Base-by-base conservation (phyloP, 2,113 vertebrate species). In the Siphamia tubifer region DNA sequence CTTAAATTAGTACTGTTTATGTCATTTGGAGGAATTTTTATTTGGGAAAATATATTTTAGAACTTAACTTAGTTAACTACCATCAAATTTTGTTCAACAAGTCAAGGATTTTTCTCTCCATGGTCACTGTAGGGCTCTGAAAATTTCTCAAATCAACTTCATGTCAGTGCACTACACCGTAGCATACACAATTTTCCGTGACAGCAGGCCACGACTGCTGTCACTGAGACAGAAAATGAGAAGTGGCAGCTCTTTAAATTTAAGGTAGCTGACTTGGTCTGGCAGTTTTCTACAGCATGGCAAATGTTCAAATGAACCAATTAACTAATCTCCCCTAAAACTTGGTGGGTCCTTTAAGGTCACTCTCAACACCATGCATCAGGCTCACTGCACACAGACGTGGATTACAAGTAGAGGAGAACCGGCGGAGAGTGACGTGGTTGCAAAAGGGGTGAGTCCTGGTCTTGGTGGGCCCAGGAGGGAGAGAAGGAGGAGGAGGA, bases 351-450 rank as follows among this genome's bases (percentile, higher is more conserved):
- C 44, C 10, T 39, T 57, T 23, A 4, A 67, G 61, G 27, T 60
- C 53, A 56, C 56, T 52, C 77, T 68, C 57, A 83, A 90, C 78
- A 87, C 71, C 84, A 76, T 89, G 88, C 88, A 57, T 73, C 42
- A 55, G 53, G 34, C 42, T 13, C 34, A 69, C 31, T 1, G 32
- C 15, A 70, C 4, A 24, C 20, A 42, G 52, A 66, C 57, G 79
- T 76, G 74, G 85, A 89, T 96, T 96, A 97, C 96, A 94, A 87
- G 10, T 86, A 89, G 91, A 80, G 85, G 93, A 94, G 64, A 93
- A 79, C 85, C 71, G 89, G 65, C 79, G 92, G 51, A 81, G 90
- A 87, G 93, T 87, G 62, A 81, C 79, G 73, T 94, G 92, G 92
- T 93, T 94, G 92, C 92, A 91, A 93, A 87, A 90, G 84, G 94